phyloP scores from a whole-genome alignment of 2,113 vertebrate species.

The Chamaetylas fuelleborni region DNA sequence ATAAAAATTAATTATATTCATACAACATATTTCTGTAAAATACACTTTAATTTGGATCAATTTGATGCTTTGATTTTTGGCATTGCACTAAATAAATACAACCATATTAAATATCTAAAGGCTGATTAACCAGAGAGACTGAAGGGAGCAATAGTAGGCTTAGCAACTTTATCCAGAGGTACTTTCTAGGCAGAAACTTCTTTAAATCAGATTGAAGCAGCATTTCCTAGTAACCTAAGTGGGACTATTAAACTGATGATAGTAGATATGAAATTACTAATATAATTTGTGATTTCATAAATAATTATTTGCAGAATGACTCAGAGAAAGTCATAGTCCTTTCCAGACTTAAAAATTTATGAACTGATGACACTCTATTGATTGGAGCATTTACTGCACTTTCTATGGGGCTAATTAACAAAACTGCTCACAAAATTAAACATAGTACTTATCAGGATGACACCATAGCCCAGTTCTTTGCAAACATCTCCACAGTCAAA shows the following conservation, averaged over 20 bases:
- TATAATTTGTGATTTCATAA: background rate
- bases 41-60: background rate
- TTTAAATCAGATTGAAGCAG: background rate
- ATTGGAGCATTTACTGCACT: background rate
- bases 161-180: background rate
- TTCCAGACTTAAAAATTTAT: slow-evolving; percentile 13
- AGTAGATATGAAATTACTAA: background rate
- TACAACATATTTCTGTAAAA: background rate
- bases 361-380: background rate
- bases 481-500: background rate
- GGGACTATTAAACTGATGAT: background rate
- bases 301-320: slow-evolving; percentile 43
- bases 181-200: background rate
- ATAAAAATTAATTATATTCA: background rate
- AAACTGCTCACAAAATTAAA: background rate
- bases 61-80: background rate
- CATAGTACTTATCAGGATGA: background rate
- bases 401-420: background rate
- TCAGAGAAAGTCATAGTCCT: background rate
- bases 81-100: background rate
- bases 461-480: background rate
- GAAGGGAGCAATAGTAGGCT: background rate
- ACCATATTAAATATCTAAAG: background rate
- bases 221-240: background rate
- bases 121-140: background rate